Evolutionary conservation across 2,888 invertebrate species (phyloP), one percentile per base, ranked within the genome.

Genomic region (Omphaloscelis lunosa): DNA sequence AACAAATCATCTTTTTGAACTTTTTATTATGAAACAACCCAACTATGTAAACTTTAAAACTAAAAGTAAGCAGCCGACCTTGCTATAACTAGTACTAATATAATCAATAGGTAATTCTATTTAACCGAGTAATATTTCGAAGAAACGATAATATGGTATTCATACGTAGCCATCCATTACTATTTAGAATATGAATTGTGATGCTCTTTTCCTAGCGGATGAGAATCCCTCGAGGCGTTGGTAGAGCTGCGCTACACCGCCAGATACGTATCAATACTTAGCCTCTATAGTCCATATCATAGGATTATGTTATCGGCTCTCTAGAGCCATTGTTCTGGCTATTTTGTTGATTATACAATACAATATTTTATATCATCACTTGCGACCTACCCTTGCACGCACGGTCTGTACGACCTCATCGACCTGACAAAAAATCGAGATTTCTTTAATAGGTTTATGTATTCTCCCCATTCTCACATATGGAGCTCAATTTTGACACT

Each of bases 101-200:
- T 45, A 17, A 27, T 48, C 15, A n/a, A 41, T 29, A n/a, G n/a
- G n/a, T n/a, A 11, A 39, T 62, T 48, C 8, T n/a, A 27, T 58
- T 70, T 39, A 17, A 45, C n/a, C 7, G 2, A 27, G 48, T 56
- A 29, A 39, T 63, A 69, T 68, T 58, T 45, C 2, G n/a, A 79
- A 68, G 51, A 59, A 80, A 53, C 63, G 23, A 72, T 59, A 53
- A 17, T 39, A 65, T 27, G 39, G 29, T 48, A 56, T 75, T 75
- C 58, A 56, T 61, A 56, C n/a, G 53, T 34, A 67, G 70, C 53
- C 51, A 62, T 71, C 62, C 81, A 75, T 80, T 75, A 68, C 77
- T 77, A 81, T 72, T 80, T 81, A 53, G 67, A 80, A 68, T 80
- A 58, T 72, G 80, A 80, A 72, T 76, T 53, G 53, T 68, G 67